Evolutionary conservation across 2,888 invertebrate genomes (phyloP), one percentile per base, ranked within the genome.

Genomic region (Lasius platythorax): DNA sequence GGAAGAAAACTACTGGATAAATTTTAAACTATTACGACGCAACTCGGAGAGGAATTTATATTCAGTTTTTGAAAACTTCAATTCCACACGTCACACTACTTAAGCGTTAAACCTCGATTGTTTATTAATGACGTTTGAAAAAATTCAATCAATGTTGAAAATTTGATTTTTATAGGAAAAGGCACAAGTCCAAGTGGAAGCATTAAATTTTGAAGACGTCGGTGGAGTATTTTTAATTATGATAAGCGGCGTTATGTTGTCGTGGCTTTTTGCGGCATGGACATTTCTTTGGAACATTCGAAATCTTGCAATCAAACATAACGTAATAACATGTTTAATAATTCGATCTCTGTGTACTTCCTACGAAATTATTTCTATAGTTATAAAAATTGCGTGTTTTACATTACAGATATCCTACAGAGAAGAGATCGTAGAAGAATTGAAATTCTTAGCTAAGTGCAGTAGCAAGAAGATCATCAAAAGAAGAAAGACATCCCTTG

Each of bases 141-240:
- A 67, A 40, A 23, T 23, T 46, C 37, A 5, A 12, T 50, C 5
- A 76, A 12, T 43, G 53, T 28, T 53, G 6, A 66, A 76, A 66
- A 56, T 56, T 56, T 53, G 0, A 37, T 85, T 50, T 82, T 87
- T 73, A 18, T 66, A 94, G 93, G 91, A 91, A 84, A 91, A 96
- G 64, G 94, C 95, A 97, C 30, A 23, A 95, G 96, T 61, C 95
- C 95, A 53, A 95, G 95, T 6, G 96, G 95, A 93, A 95, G 96
- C 0, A 96, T 96, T 79, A 96, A 97, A 58, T 95, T 98, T 99
- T 79, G 97, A 97, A 64, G 98, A 99, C 93, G 97, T 98, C 1
- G 97, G 97, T 78, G 98, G 98, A n/a, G 97, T 98, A 1, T 98
- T 98, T 94, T 96, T 98, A 56, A 97, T 98, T 0, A 95, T 98